These are phyloP conservation scores for Timandra comae DNA, from an alignment of 2,888 invertebrate species.

Conservation along the genomic window DNA sequence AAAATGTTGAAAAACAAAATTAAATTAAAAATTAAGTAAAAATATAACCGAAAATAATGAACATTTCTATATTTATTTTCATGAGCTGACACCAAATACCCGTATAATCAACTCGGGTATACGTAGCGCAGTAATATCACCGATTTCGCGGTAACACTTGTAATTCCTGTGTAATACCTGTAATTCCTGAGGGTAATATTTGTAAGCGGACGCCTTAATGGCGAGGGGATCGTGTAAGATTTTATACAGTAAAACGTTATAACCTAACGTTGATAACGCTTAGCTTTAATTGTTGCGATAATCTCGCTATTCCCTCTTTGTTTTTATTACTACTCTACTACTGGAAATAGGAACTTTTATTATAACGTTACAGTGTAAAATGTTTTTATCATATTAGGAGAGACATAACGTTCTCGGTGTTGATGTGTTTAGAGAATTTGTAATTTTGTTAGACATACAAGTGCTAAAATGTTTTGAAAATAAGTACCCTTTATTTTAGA, in stretches of 20 bases:
- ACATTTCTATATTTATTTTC: too few relatives aligned
- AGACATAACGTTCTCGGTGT: too few relatives aligned
- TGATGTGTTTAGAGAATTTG: too few relatives aligned
- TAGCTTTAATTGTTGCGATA: conserved; percentile 13
- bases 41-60: too few relatives aligned
- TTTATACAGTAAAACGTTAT: conserved; percentile 25
- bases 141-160: conserved; percentile 6
- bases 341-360: not conserved
- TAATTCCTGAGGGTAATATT: conserved; percentile 42
- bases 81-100: not conserved
- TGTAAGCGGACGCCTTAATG: conserved; percentile 36
- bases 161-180: conserved; percentile 25
- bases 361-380: not conserved
- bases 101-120: not conserved
- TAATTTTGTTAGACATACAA: too few relatives aligned
- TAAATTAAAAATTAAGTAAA: too few relatives aligned
- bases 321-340: not conserved
- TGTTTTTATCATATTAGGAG: too few relatives aligned
- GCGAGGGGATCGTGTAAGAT: conserved; percentile 21
- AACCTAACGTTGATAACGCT: conserved; percentile 21
- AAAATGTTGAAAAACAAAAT: too few relatives aligned
- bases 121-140: not conserved
- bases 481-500: too few relatives aligned
- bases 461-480: too few relatives aligned
- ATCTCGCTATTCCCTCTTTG: conserved; percentile 7